A percentile compares a stretch with the other conserved stretches of the same genome.
Evolutionary conservation across 2,888 invertebrate species (phyloP).

Genomic region (Melitaea athalia): DNA sequence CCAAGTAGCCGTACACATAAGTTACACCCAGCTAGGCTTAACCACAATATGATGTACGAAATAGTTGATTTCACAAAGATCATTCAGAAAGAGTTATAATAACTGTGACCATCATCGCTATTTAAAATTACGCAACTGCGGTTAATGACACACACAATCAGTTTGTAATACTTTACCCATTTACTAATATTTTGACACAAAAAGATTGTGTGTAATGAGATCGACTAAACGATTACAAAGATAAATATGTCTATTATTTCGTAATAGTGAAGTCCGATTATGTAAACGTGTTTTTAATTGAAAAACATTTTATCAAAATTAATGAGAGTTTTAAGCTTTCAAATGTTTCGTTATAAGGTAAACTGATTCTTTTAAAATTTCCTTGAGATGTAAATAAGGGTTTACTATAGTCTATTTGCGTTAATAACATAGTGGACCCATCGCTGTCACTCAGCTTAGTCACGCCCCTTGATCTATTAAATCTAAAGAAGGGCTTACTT

Average conservation of each 20-base stretch:
- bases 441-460: too few relatives aligned
- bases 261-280: not conserved
- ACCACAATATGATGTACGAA: not conserved
- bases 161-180: not conserved
- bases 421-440: too few relatives aligned
- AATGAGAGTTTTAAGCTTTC: too few relatives aligned
- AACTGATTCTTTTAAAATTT: too few relatives aligned
- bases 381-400: too few relatives aligned
- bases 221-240: not conserved
- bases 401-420: too few relatives aligned
- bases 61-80: not conserved
- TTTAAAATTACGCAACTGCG: not conserved
- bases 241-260: not conserved
- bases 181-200: not conserved
- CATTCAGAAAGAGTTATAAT: not conserved
- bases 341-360: too few relatives aligned
- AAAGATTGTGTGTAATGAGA: slow-evolving; percentile 1
- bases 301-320: too few relatives aligned
- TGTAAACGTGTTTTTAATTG: not conserved
- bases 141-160: not conserved
- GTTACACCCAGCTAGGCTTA: too few relatives aligned
- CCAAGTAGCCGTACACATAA: too few relatives aligned
- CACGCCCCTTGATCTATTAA: too few relatives aligned
- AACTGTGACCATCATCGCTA: not conserved
- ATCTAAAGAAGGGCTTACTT: too few relatives aligned